A percentile compares a stretch with the other conserved stretches of the same genome.
Evolutionary conservation across 1,140 invertebrate genomes (phyloP).

Genomic region (Aphidius ervi): DNA sequence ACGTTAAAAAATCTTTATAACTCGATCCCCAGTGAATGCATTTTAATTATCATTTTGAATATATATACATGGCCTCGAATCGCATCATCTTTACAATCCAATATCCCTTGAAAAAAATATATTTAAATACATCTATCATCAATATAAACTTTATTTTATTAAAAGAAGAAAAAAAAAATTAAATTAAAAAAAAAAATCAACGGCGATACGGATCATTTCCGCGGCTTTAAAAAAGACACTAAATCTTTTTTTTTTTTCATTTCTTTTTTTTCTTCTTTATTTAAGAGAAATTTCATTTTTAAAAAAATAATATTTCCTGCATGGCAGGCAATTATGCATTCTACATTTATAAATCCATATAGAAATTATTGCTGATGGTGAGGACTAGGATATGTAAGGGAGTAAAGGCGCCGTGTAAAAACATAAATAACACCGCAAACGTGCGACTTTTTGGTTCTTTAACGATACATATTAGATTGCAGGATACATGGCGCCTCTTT

Average conservation of each 20-base stretch:
- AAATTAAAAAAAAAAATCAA: too few relatives aligned
- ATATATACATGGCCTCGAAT: conserved; percentile 11
- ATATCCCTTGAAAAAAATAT: background rate
- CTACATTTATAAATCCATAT: conserved; percentile 6
- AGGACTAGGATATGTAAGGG: background rate
- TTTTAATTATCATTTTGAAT: conserved; percentile 36
- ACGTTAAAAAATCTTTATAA: conserved; percentile 31
- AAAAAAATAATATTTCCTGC: conserved; percentile 8
- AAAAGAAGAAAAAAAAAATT: background rate
- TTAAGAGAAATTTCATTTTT: too few relatives aligned
- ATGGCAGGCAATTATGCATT: conserved; percentile 12
- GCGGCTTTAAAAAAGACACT: too few relatives aligned
- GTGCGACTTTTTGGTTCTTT: conserved; percentile 22
- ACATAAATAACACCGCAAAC: conserved; percentile 23
- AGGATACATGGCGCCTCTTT: conserved; percentile 22
- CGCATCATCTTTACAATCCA: too few relatives aligned
- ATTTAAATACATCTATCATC: background rate
- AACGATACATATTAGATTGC: conserved; percentile 26
- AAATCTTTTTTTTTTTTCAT: too few relatives aligned
- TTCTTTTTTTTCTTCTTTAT: too few relatives aligned
- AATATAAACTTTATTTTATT: background rate
- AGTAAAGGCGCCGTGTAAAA: conserved; percentile 16
- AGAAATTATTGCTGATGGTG: conserved; percentile 1
- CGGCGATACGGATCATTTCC: too few relatives aligned
- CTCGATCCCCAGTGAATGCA: conserved; percentile 29